Conservation (phyloP, 2,113 vertebrate species). For the Hemiscyllium ocellatum region DNA sequence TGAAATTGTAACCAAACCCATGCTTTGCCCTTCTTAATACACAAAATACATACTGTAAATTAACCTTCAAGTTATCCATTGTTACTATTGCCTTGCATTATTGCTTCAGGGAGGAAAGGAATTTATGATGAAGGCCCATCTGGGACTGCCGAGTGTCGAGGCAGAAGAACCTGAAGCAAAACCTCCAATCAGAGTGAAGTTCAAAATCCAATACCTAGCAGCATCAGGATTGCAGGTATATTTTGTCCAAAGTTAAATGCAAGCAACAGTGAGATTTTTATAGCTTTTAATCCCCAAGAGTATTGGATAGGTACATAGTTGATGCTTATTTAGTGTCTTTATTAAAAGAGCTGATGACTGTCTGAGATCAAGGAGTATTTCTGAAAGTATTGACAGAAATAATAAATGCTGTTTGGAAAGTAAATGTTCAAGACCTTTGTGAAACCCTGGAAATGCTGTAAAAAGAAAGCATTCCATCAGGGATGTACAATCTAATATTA, state of each 20-base stretch:
- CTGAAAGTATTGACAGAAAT: background rate
- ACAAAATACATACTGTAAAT: too few relatives aligned
- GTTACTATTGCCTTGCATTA: background rate
- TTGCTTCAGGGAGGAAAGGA: slow-evolving; percentile 26
- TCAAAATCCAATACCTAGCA: slow-evolving; percentile 18
- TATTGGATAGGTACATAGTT: background rate
- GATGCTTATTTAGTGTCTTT: background rate
- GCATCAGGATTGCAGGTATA: slow-evolving; percentile 25
- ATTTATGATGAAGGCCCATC: slow-evolving; percentile 32
- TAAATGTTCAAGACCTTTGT: background rate
- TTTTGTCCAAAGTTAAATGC: background rate
- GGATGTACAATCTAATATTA: background rate
- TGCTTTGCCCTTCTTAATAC: too few relatives aligned
- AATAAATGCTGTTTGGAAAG: background rate
- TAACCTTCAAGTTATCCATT: too few relatives aligned
- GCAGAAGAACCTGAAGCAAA: slow-evolving; percentile 22
- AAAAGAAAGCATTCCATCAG: background rate
- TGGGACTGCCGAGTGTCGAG: slow-evolving; percentile 21
- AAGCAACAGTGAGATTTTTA: background rate
- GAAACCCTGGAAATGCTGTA: background rate
- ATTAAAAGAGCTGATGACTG: background rate
- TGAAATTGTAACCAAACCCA: too few relatives aligned
- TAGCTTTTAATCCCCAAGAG: too few relatives aligned
- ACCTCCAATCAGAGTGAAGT: slow-evolving; percentile 25
- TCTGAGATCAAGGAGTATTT: background rate